Evolutionary conservation across 2,797 vertebrate species (phyloP), one percentile per base, ranked within the genome.

Genomic region (Catamblyrhynchus diadema): DNA sequence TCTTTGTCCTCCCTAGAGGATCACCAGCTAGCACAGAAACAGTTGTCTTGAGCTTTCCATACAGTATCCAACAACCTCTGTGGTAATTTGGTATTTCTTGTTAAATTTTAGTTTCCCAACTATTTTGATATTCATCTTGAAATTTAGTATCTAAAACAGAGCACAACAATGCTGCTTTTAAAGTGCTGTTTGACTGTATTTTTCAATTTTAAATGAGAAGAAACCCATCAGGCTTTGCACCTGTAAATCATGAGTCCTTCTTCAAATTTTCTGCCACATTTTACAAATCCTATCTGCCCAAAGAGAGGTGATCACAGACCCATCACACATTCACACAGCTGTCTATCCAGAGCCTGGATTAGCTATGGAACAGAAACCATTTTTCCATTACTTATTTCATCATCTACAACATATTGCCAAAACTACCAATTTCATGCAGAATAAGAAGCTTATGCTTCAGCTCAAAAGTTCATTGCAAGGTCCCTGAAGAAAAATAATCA

Each of bases 401-500:
- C 81, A 86, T 28, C 88, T 69, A 90, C 83, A 86, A 81, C 32
- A 41, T 18, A 50, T n/a, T 61, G 77, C 70, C 78, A 19, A 51
- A 92, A 96, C 30, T 59, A 93, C 24, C 19, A 37, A 75, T 53
- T 90, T 83, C 70, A 69, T 51, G 35, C 51, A 70, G 35, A 88
- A 70, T 48, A 73, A 83, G 85, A 80, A 82, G 18, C 60, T 66
- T 67, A 60, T 42, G 53, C 86, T 93, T 97, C 47, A 72, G 50
- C 75, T 92, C 35, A 70, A 8, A 86, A 91, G 77, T 78, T 94
- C 95, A 89, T 6, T 94, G 92, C 73, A 88, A 83, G 65, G 35
- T 70, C 72, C 50, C 87, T 61, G 37, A 69, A 94, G 64, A 91
- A 94, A 94, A 93, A 94, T n/a, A 95, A 91, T 90, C 27, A 22